Evolutionary conservation across 2,797 vertebrate species (phyloP), one percentile per base, ranked within the genome.

Genomic region (Lacerta viridis): DNA sequence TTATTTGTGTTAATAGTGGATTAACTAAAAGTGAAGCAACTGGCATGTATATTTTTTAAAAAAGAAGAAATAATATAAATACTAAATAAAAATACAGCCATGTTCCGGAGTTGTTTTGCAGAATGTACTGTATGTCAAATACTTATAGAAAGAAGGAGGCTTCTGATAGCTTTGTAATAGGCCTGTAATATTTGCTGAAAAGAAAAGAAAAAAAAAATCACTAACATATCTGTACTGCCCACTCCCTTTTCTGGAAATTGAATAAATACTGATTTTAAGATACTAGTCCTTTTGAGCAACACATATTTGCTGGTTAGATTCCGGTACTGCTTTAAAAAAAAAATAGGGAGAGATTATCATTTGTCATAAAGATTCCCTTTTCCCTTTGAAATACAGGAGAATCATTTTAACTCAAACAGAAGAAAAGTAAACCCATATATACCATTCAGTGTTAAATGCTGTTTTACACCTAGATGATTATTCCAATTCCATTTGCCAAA

Each of bases 121-220:
- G 25, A 43, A 33, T 41, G 23, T 46, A 46, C 29, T 43, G 55
- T 29, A 61, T 46, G n/a, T 64, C 27, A 68, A 83, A 71, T 88
- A 78, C 27, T 68, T 50, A 18, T 2, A 27, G 2, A 27, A 18
- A 39, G 4, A 27, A 18, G 50, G 25, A 17, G 3, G 7, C 29
- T 77, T 25, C 93, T 93, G 90, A 94, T 78, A 87, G 74, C 85
- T 86, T 90, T 89, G 71, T 94, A 93, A 90, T 84, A 91, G 90
- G 80, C 90, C 89, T 90, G 80, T 88, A 92, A 87, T 23, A 3
- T 89, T 76, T 91, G 93, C 86, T 92, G 87, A 95, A 87, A 94
- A 92, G 87, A 95, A 87, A 94, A 92, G 92, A 93, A 93, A 95
- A 33, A 33, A 33, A 33, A 43, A n/a, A 36, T 84, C 75, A 76